Percentiles rank a stretch among this genome's conserved stretches.
phyloP scores from a whole-genome alignment of 2,113 vertebrate genomes.

The Chionomys nivalis region DNA sequence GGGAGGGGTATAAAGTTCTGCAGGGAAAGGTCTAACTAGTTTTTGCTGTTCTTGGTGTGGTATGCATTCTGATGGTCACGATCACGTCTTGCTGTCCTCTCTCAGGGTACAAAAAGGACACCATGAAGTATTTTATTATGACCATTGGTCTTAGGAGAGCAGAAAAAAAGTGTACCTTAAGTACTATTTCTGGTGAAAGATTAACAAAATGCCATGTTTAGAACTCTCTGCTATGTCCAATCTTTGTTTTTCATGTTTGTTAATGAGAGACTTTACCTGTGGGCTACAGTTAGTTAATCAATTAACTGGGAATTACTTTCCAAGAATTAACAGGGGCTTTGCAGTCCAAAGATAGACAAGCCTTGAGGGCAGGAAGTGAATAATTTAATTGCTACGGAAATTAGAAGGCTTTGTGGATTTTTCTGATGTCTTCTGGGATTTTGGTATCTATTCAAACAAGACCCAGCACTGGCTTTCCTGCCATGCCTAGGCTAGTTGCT shows the following conservation, averaged over 20 bases:
- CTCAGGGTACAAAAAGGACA: neutral
- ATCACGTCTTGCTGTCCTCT: neutral
- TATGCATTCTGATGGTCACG: neutral
- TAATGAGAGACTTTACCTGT: conserved; percentile 54
- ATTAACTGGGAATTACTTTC: conserved; percentile 52
- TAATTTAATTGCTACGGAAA: conserved; percentile 57
- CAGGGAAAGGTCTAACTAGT: neutral
- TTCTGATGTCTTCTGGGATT: conserved; percentile 45
- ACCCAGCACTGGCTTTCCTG: neutral
- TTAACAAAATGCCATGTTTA: conserved; percentile 11
- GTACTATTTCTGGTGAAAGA: conserved; percentile 52
- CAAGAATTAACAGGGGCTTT: conserved; percentile 53
- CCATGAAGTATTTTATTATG: neutral
- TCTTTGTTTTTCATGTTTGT: conserved; percentile 42
- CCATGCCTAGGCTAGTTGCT: neutral
- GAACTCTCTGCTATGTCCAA: conserved; percentile 5
- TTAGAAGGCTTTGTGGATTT: conserved; percentile 62
- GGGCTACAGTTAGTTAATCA: conserved; percentile 57
- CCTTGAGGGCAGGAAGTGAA: conserved; percentile 25
- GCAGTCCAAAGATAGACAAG: conserved; percentile 42
- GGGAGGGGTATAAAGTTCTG: neutral
- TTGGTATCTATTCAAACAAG: neutral
- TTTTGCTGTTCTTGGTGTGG: neutral
- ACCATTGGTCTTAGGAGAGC: neutral
- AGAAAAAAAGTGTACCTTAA: neutral